Conservation (phyloP, 2,113 vertebrate species). For the Rhineura floridana region DNA sequence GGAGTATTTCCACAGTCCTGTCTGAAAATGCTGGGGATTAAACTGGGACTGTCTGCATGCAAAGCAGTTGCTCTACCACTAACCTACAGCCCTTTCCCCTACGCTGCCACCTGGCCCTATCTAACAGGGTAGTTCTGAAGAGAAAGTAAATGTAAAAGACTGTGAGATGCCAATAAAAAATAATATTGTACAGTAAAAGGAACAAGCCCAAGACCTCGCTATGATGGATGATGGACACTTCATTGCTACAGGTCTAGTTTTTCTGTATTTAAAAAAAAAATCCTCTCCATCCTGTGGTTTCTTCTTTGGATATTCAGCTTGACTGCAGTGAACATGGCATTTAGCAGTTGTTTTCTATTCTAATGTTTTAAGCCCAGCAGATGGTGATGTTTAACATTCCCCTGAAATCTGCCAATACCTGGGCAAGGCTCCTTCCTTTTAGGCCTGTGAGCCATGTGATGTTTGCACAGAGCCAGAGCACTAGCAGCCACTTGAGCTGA, state of each 20-base stretch:
- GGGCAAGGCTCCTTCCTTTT: not conserved
- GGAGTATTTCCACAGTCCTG: too few relatives aligned
- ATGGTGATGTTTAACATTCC: constrained; percentile 26
- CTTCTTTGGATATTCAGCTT: not conserved
- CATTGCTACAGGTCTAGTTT: not conserved
- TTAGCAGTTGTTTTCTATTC: not conserved
- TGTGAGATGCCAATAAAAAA: not conserved
- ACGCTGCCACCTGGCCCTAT: not conserved
- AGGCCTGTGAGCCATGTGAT: not conserved
- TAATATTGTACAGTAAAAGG: not conserved
- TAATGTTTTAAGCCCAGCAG: accelerated
- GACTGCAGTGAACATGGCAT: not conserved
- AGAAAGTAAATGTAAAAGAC: not conserved
- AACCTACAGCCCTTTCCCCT: too few relatives aligned
- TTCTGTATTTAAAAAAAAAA: not conserved
- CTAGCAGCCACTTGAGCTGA: not conserved
- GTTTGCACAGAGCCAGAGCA: not conserved
- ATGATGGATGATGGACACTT: not conserved
- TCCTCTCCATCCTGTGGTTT: not conserved
- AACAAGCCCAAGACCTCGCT: not conserved
- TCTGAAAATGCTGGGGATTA: too few relatives aligned
- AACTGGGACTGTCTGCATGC: too few relatives aligned
- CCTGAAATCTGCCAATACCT: not conserved
- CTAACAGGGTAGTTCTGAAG: not conserved
- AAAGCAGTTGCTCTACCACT: too few relatives aligned